A percentile compares a stretch with the other conserved stretches of the same genome.
Evolutionary conservation across 2,797 vertebrate species (phyloP).

Genomic region (Helicolenus hilgendorfi): DNA sequence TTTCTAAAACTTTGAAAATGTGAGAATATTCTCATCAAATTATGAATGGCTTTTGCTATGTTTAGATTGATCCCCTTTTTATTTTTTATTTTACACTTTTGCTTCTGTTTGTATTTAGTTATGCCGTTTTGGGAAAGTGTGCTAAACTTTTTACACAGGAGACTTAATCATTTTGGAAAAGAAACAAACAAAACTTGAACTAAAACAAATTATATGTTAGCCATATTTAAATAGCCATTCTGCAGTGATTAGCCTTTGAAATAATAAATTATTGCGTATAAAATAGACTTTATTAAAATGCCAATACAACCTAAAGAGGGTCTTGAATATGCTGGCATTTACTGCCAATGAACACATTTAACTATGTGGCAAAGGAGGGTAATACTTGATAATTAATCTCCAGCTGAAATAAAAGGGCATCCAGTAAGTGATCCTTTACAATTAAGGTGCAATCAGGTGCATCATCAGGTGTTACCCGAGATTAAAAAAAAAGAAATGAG

Average conservation of each 20-base stretch:
- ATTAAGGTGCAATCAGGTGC: conserved; percentile 11
- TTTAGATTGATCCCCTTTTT: background rate
- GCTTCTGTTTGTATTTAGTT: background rate
- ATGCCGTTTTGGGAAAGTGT: background rate
- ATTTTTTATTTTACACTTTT: background rate
- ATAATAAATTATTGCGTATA: background rate
- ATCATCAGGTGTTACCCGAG: conserved; percentile 24
- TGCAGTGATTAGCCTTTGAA: background rate
- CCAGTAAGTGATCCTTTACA: background rate
- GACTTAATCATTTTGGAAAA: background rate
- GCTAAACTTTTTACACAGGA: background rate
- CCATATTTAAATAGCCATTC: background rate
- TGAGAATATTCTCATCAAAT: background rate
- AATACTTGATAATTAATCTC: background rate
- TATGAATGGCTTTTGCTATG: background rate
- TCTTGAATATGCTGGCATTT: background rate
- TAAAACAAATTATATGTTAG: background rate
- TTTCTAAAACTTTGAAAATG: background rate
- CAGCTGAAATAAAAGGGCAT: conserved; percentile 11
- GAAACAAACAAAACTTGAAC: background rate
- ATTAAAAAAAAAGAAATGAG: background rate
- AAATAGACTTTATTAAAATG: conserved; percentile 5
- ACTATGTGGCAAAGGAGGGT: background rate
- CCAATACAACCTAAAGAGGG: background rate
- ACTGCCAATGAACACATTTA: background rate